These are phyloP conservation scores for Empidonax traillii DNA, from an alignment of 2,113 vertebrate species.

Conservation along the genomic window DNA sequence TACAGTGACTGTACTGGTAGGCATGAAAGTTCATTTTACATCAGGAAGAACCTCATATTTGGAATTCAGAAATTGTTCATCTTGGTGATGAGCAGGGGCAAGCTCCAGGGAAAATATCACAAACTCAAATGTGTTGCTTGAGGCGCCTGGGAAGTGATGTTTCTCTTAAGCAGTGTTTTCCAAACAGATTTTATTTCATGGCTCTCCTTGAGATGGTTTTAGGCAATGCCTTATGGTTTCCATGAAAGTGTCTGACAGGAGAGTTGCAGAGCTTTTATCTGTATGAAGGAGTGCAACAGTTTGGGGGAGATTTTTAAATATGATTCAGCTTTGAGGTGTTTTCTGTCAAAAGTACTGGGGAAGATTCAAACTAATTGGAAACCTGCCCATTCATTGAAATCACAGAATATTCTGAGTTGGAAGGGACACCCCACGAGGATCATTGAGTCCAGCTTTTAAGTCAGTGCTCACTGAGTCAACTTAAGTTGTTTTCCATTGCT, in stretches of 20 bases:
- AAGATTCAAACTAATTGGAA: background rate
- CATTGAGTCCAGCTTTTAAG: background rate
- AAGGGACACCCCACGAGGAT: background rate
- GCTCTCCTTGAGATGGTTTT: background rate
- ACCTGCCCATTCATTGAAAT: background rate
- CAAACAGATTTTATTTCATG: background rate
- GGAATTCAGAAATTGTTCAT: constrained; percentile 47
- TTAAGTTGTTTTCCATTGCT: background rate
- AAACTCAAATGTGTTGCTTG: background rate
- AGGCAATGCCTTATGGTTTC: constrained; percentile 1
- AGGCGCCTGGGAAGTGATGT: background rate
- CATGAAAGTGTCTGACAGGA: background rate
- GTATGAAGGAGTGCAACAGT: background rate
- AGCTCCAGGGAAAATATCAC: background rate
- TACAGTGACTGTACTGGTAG: background rate
- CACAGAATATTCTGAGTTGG: background rate
- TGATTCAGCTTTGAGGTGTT: background rate
- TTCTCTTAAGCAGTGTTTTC: constrained; percentile 28
- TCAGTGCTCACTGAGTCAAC: background rate
- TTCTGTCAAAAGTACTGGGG: background rate
- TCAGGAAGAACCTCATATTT: background rate
- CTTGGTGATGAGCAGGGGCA: background rate
- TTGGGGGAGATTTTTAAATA: background rate
- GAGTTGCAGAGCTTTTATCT: background rate
- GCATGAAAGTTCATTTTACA: background rate